These are phyloP conservation scores for Cynoglossus semilaevis DNA, from an alignment of 2,113 vertebrate species.

Conservation along the genomic window DNA sequence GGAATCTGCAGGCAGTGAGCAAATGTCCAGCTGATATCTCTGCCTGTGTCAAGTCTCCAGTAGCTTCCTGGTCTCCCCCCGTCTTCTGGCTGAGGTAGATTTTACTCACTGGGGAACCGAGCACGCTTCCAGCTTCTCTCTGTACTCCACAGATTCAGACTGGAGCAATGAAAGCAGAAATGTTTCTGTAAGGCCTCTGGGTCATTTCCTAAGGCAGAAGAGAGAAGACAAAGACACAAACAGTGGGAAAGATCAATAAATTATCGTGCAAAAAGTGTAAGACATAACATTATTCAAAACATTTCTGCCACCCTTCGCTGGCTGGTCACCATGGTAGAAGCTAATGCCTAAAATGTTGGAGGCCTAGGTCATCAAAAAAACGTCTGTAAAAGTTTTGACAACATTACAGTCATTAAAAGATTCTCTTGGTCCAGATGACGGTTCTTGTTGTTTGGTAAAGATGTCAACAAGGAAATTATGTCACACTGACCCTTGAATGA, in stretches of 20 bases:
- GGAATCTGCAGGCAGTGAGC: constrained; percentile 58
- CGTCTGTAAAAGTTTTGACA: no score
- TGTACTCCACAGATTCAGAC: constrained; percentile 76
- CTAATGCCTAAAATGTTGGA: neutral
- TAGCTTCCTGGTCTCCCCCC: constrained; percentile 72
- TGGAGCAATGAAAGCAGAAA: constrained; percentile 83
- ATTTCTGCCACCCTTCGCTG: no score
- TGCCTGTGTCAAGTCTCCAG: constrained; percentile 65
- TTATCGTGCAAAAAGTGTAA: no score
- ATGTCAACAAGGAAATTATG: no score
- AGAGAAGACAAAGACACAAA: constrained; percentile 60
- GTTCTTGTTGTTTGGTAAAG: no score
- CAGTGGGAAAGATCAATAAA: constrained; percentile 55
- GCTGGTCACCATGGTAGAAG: no score
- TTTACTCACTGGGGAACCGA: constrained; percentile 83
- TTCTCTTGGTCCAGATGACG: no score
- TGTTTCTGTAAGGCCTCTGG: constrained; percentile 95
- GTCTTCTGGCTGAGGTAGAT: constrained; percentile 92
- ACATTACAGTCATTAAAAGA: no score
- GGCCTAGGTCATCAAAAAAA: no score
- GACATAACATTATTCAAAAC: no score
- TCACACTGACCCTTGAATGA: no score
- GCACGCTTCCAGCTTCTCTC: constrained; percentile 82
- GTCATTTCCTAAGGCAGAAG: constrained; percentile 88
- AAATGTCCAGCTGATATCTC: constrained; percentile 59